These are phyloP conservation scores for Beris morrisii DNA, from an alignment of 2,888 invertebrate genomes.

Conservation along the genomic window DNA sequence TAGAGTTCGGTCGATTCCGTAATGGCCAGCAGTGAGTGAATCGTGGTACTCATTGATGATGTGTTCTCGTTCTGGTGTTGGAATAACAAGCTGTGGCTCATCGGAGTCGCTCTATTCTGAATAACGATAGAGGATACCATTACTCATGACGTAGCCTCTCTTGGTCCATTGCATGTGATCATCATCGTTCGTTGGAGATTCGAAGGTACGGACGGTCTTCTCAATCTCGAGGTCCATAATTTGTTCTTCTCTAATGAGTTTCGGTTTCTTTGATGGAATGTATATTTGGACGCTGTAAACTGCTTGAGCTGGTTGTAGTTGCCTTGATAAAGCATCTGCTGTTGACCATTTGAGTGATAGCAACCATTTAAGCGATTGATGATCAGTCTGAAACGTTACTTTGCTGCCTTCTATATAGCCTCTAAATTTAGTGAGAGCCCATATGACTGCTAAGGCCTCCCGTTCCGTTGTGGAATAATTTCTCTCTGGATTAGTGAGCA, in stretches of 20 bases:
- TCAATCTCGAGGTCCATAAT: too few species aligned
- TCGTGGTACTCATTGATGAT: slow-evolving; percentile 28
- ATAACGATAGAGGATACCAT: slow-evolving; percentile 41
- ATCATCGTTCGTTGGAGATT: background rate
- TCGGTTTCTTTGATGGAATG: too few species aligned
- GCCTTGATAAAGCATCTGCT: too few species aligned
- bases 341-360: slow-evolving; percentile 48
- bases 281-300: too few species aligned
- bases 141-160: slow-evolving; percentile 40
- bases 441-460: slow-evolving; percentile 47
- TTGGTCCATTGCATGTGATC: background rate
- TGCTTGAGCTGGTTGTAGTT: too few species aligned
- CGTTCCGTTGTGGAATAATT: slow-evolving; percentile 54
- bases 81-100: slow-evolving; percentile 31
- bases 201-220: slow-evolving; percentile 46
- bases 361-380: slow-evolving; percentile 56
- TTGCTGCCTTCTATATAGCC: background rate
- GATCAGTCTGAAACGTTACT: slow-evolving; percentile 47
- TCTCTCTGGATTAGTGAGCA: slow-evolving; percentile 45
- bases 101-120: slow-evolving; percentile 14
- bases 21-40: slow-evolving; percentile 43
- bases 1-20: slow-evolving; percentile 43
- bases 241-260: too few species aligned
- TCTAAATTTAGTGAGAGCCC: background rate
- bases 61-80: slow-evolving; percentile 37